Base-by-base conservation (phyloP, 2,888 invertebrate genomes). In the Tromatobia lineatoria region DNA sequence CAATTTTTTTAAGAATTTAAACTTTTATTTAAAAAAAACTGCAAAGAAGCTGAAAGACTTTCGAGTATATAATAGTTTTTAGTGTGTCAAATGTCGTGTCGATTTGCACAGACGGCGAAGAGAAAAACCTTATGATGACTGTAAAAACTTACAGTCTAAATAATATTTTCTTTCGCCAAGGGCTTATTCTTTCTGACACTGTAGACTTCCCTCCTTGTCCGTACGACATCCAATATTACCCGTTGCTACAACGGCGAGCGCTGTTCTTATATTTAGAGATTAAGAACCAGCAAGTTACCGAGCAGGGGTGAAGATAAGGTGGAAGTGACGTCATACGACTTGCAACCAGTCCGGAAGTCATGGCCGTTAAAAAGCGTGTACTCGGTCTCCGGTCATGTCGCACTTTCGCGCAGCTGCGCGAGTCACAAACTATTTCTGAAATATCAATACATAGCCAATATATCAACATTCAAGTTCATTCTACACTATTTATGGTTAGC, bases 271-370 rank as follows among this genome's bases (percentile, higher is more conserved):
- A 67, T 70, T 57, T 61, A 80, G 76, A 76, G 25, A 7, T 59
- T 11, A 61, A 66, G 23, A 71, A 61, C 45, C 45, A 67, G 50
- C 52, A 23, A 59, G 59, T 20, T 15, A 29, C 7, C 29, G 45
- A 18, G 20, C 13, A 59, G 38, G 25, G 34, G 13, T 29, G 42
- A 42, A 76, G 59, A 80, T 64, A 78, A 83, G 84, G 82, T 79
- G 74, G 79, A 84, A 82, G 80, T 89, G 87, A 88, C 88, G 88
- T 89, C 88, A 87, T 69, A 84, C 83, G 54, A 75, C 75, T 78
- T 70, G 87, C 85, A 83, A 70, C 34, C 45, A 66, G 57, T 82
- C 87, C 90, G 91, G 91, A 91, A 91, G 90, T 90, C 83, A 75
- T 80, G 88, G 89, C 86, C 86, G 87, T 90, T 88, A 89, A 87